Conservation (phyloP, 2,888 invertebrate genomes). For the Lepidonotus clava region DNA sequence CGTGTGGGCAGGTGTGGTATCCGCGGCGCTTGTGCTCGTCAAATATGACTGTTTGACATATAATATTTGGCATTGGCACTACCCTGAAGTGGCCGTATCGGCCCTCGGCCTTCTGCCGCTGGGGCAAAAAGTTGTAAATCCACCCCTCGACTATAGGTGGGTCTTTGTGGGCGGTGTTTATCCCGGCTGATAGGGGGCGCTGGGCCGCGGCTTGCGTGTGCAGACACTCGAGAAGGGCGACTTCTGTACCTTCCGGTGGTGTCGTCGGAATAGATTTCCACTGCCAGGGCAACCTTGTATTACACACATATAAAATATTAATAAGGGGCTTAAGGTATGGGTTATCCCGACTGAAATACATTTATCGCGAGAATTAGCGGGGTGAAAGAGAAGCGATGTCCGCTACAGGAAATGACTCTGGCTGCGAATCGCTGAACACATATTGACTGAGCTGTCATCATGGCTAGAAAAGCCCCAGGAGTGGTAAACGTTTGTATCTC, state of each 20-base stretch:
- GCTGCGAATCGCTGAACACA: background rate
- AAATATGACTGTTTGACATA: constrained; percentile 51
- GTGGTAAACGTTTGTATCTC: background rate
- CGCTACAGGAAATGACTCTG: constrained; percentile 32
- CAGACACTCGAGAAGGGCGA: background rate
- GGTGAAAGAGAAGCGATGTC: background rate
- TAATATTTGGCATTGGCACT: constrained; percentile 40
- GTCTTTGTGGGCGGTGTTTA: constrained; percentile 21
- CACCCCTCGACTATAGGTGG: background rate
- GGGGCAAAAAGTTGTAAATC: constrained; percentile 27
- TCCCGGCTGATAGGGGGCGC: constrained; percentile 16
- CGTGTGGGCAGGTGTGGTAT: constrained; percentile 4
- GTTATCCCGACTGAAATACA: background rate
- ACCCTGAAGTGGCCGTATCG: background rate
- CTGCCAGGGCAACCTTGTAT: background rate
- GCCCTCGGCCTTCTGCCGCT: background rate
- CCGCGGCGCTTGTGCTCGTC: background rate
- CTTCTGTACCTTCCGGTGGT: constrained; percentile 8
- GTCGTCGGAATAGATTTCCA: constrained; percentile 25
- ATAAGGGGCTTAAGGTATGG: constrained; percentile 17
- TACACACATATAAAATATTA: constrained; percentile 51
- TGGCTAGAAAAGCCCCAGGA: background rate
- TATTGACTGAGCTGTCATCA: background rate
- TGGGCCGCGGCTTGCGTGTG: constrained; percentile 3
- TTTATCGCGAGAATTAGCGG: constrained; percentile 7